Percentiles rank a stretch among this genome's conserved stretches.
phyloP scores from a whole-genome alignment of 2,888 invertebrate species.

The Torymus tubicola region DNA sequence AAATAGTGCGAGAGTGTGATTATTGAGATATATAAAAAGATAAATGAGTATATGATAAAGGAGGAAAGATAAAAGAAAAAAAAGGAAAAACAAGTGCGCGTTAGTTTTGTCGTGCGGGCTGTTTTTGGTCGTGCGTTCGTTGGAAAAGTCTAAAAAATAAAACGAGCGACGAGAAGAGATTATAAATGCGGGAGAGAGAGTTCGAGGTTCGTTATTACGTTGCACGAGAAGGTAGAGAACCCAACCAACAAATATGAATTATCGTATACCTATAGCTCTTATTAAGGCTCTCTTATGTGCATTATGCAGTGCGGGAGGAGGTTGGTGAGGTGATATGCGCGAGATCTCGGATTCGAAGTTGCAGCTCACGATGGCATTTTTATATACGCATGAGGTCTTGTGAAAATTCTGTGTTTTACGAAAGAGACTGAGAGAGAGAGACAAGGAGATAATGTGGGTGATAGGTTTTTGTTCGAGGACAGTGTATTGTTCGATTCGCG shows the following conservation, averaged over 20 bases:
- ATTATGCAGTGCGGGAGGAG: not conserved
- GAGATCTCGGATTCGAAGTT: conserved; percentile 54
- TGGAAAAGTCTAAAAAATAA: conserved; percentile 28
- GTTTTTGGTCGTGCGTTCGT: not conserved
- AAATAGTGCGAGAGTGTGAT: not conserved
- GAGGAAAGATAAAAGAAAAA: not conserved
- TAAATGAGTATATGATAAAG: too few species aligned
- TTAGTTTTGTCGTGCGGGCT: not conserved
- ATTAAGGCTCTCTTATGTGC: not conserved
- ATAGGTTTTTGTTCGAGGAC: conserved; percentile 12
- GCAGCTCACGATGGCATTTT: not conserved
- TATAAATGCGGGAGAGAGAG: conserved; percentile 57
- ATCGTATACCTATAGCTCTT: not conserved
- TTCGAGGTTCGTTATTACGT: conserved; percentile 60
- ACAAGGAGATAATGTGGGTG: not conserved
- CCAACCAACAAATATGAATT: conserved; percentile 1
- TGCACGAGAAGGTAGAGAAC: conserved; percentile 57
- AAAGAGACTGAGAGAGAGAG: not conserved
- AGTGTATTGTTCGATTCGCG: not conserved
- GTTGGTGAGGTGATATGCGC: conserved; percentile 20
- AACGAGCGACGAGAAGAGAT: conserved; percentile 24
- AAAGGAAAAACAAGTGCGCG: not conserved
- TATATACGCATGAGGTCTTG: not conserved
- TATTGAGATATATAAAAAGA: not conserved
- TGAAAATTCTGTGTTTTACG: not conserved